phyloP scores from a whole-genome alignment of 2,797 vertebrate genomes.

The Diplodus puntazzo region DNA sequence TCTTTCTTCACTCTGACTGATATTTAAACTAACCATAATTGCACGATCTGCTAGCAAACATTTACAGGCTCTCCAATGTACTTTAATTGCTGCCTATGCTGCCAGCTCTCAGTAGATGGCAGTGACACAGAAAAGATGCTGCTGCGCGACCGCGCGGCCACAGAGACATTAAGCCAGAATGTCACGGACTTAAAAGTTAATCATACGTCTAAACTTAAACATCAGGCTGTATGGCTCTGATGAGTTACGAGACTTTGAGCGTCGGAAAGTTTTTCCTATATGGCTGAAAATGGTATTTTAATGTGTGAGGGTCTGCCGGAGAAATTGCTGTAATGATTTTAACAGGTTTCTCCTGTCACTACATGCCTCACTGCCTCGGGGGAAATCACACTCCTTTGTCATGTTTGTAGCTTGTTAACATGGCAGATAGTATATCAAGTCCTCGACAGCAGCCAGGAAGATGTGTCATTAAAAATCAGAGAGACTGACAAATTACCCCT shows the following conservation, averaged over 20 bases:
- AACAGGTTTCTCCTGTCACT: constrained; percentile 84
- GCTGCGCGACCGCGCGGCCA: constrained; percentile 52
- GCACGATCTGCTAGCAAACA: constrained; percentile 77
- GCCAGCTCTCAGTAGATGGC: constrained; percentile 76
- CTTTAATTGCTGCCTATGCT: constrained; percentile 77
- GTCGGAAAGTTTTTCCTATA: constrained; percentile 10
- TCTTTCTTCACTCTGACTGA: constrained; percentile 69
- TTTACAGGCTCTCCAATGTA: constrained; percentile 71
- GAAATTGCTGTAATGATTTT: constrained; percentile 56
- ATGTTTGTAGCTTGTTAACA: constrained; percentile 76
- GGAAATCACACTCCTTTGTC: constrained; percentile 59
- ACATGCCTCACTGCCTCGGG: constrained; percentile 49
- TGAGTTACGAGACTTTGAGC: constrained; percentile 16
- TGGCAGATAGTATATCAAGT: constrained; percentile 72
- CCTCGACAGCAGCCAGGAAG: constrained; percentile 42
- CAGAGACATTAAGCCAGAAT: constrained; percentile 60
- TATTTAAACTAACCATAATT: constrained; percentile 81
- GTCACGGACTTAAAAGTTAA: constrained; percentile 54
- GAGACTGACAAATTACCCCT: constrained; percentile 66
- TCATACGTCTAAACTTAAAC: constrained; percentile 57
- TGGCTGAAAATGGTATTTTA: constrained; percentile 41
- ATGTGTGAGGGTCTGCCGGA: constrained; percentile 33
- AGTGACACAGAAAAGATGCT: constrained; percentile 72
- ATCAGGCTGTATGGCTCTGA: constrained; percentile 31
- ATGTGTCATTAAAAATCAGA: constrained; percentile 70